Percentiles rank a stretch among this genome's conserved stretches.
These are phyloP conservation scores for Ceratoteleas bidentatus DNA, from an alignment of 1,140 invertebrate genomes.

Conservation along the genomic window DNA sequence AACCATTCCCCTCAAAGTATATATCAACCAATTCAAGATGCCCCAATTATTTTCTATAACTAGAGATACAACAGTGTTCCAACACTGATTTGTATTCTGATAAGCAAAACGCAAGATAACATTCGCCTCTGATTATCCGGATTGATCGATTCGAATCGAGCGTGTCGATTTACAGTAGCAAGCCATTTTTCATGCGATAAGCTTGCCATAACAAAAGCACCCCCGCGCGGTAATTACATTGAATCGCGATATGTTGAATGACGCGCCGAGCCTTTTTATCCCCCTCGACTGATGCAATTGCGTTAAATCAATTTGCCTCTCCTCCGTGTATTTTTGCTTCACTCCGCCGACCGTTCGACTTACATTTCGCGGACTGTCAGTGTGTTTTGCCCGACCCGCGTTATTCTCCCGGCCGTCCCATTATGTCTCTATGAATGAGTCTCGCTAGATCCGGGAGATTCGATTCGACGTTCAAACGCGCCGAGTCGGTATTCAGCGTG, in stretches of 20 bases:
- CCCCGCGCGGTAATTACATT: conserved; percentile 8
- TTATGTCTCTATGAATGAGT: conserved; percentile 45
- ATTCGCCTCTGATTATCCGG: too few species aligned
- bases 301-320: conserved; percentile 23
- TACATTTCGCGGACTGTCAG: conserved; percentile 18
- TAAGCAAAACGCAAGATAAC: too few species aligned
- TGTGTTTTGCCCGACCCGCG: conserved; percentile 22
- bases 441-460: conserved; percentile 31
- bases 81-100: too few species aligned
- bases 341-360: conserved; percentile 8
- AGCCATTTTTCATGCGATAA: background rate
- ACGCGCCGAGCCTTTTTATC: conserved; percentile 6
- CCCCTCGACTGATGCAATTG: conserved; percentile 9
- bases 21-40: too few species aligned
- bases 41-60: too few species aligned
- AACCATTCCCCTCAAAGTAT: too few species aligned
- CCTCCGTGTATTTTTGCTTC: conserved; percentile 14
- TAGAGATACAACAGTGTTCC: too few species aligned
- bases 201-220: background rate
- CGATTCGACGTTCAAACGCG: conserved; percentile 33
- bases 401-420: conserved; percentile 32
- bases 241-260: conserved; percentile 10
- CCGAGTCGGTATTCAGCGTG: conserved; percentile 29
- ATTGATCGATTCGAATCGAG: background rate
- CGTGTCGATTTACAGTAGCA: background rate